Base-by-base conservation (phyloP, 2,797 vertebrate genomes). In the Knipowitschia caucasica region DNA sequence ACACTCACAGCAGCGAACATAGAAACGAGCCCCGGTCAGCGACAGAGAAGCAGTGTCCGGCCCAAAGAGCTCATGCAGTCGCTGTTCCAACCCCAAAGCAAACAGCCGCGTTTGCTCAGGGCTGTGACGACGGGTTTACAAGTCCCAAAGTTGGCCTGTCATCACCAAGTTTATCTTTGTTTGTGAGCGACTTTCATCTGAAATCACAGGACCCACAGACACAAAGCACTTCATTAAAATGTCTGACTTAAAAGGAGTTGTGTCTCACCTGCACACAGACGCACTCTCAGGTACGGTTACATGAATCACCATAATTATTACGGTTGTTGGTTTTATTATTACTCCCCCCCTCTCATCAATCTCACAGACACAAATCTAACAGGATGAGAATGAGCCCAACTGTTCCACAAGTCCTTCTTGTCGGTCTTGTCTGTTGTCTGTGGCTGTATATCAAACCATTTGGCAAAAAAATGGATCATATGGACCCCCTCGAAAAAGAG, bases 1-100 rank as follows among this genome's bases (percentile, higher is more conserved):
- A 87, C 85, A 88, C 81, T 77, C 85, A 81, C 64, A 64, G 71
- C 64, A 72, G 85, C 75, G 85, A 87, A 86, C 81, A 84, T 75
- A 76, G 80, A 86, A 82, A 87, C 78, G 69, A 72, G 80, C 67
- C 69, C 53, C 36, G 67, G 70, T 72, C 72, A 77, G 75, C 61
- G 78, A 62, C 65, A 67, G 60, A 70, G 66, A 67, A 50, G 61
- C 59, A 51, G 68, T 40, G 64, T 61, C 68, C 65, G 62, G 27
- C 2, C 21, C 18, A 44, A 46, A 31, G 29, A 39, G 7, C 14
- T 53, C 26, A 59, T 33, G 52, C 53, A 53, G 72, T 70, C 55
- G 64, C 56, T 67, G 55, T 73, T 70, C 67, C 72, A 58, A 78
- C 66, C 75, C 31, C 14, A 75, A 65, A 69, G 67, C 75, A 66